A percentile compares a stretch with the other conserved stretches of the same genome.
Evolutionary conservation across 2,797 vertebrate genomes (phyloP).

Genomic region (Lepilemur septentrionalis): DNA sequence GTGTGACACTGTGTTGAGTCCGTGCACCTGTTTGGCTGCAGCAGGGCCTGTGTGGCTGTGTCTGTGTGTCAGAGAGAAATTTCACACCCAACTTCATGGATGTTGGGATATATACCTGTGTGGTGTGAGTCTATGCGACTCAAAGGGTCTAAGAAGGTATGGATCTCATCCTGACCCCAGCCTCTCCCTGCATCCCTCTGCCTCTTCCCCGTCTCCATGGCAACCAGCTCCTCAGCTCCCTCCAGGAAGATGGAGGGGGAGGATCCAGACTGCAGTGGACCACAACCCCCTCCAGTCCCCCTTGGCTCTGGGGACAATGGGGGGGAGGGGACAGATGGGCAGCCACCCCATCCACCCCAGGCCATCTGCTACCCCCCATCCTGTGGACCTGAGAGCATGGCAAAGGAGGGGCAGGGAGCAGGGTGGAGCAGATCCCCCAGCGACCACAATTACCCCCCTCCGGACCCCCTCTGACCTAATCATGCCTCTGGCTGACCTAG

Average conservation of each 20-base stretch:
- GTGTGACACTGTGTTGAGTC: not conserved
- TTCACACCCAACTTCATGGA: not conserved
- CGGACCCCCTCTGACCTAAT: not conserved
- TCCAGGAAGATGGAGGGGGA: conserved; percentile 73
- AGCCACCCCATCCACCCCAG: conserved; percentile 69
- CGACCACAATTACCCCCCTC: not conserved
- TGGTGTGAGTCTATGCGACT: not conserved
- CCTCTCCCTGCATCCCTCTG: conserved; percentile 56
- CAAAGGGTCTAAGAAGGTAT: conserved; percentile 60
- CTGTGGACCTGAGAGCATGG: conserved; percentile 38
- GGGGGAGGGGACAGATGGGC: conserved; percentile 78
- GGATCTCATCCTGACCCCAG: conserved; percentile 60
- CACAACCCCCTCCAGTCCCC: conserved; percentile 57
- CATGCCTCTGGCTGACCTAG: conserved; percentile 29
- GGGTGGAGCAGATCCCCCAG: not conserved
- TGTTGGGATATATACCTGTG: not conserved
- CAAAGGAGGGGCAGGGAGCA: not conserved
- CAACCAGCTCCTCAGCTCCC: conserved; percentile 70
- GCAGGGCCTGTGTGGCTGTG: not conserved
- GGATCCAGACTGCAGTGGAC: conserved; percentile 73
- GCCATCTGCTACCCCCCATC: conserved; percentile 74
- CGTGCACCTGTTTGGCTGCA: not conserved
- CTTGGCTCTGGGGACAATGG: conserved; percentile 69
- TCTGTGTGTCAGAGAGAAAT: not conserved
- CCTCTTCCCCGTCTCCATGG: conserved; percentile 70